Conservation (phyloP, 2,888 invertebrate genomes). For the Drosophila birchii region DNA sequence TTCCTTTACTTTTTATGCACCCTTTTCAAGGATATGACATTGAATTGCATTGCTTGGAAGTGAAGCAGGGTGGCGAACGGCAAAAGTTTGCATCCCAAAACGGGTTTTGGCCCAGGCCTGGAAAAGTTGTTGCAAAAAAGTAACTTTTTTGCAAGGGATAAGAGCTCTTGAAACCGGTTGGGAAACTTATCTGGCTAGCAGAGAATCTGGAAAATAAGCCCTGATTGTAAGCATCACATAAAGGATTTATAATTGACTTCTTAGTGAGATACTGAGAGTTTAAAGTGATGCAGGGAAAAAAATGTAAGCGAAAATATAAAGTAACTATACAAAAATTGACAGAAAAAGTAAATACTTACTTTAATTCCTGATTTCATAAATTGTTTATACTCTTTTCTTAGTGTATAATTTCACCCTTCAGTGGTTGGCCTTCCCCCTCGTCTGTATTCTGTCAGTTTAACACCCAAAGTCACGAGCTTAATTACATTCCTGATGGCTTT, state of each 20-base stretch:
- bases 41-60: conserved; percentile 73
- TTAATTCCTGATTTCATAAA: neutral
- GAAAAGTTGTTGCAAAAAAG: conserved; percentile 40
- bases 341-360: neutral
- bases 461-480: conserved; percentile 65
- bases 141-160: conserved; percentile 20
- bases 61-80: conserved; percentile 44
- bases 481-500: conserved; percentile 61
- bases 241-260: conserved; percentile 38
- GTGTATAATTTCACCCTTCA: neutral
- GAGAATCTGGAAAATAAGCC: conserved; percentile 3
- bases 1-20: conserved; percentile 25
- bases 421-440: neutral
- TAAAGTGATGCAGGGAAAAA: neutral
- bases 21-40: conserved; percentile 77
- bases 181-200: conserved; percentile 14
- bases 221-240: conserved; percentile 2
- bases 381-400: too few relatives aligned
- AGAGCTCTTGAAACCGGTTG: conserved; percentile 25
- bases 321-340: neutral
- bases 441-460: conserved; percentile 22
- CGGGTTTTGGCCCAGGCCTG: conserved; percentile 1
- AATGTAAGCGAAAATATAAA: neutral
- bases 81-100: conserved; percentile 32
- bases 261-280: neutral